Percentiles rank a stretch among this genome's conserved stretches.
These are phyloP conservation scores for Henricia sp. DNA, from an alignment of 53 echinoderm and acorn worm genomes.

Conservation along the genomic window DNA sequence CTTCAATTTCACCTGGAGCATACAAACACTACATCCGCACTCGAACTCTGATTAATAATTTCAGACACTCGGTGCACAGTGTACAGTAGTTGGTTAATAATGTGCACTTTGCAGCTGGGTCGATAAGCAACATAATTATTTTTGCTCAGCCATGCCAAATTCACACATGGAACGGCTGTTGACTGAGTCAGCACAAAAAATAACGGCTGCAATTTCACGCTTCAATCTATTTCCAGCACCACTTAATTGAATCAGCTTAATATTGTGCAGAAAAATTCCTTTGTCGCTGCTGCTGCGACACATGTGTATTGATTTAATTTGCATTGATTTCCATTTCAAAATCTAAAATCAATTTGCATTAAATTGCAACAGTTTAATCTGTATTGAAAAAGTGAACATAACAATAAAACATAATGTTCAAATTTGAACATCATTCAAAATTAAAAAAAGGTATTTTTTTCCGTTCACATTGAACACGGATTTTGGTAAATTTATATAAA, in stretches of 20 bases:
- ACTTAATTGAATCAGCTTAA: background rate
- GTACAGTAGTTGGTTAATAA: background rate
- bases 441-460: too few relatives aligned
- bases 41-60: constrained; percentile 36
- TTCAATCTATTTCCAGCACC: background rate
- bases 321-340: background rate
- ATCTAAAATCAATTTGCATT: background rate
- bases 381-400: background rate
- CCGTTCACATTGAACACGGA: too few relatives aligned
- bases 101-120: too few relatives aligned
- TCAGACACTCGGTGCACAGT: background rate
- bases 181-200: constrained; percentile 22
- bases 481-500: too few relatives aligned
- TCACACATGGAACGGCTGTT: constrained; percentile 16
- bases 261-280: too few relatives aligned
- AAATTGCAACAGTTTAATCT: constrained; percentile 2
- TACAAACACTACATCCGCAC: background rate
- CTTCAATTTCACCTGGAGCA: constrained; percentile 6
- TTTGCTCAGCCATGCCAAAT: constrained; percentile 17
- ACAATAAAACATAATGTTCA: background rate
- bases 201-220: constrained; percentile 11
- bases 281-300: too few relatives aligned
- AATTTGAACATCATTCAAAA: background rate
- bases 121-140: constrained; percentile 37
- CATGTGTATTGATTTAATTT: background rate